These are phyloP conservation scores for Odontomyia ornata DNA, from an alignment of 2,888 invertebrate species.

Conservation along the genomic window DNA sequence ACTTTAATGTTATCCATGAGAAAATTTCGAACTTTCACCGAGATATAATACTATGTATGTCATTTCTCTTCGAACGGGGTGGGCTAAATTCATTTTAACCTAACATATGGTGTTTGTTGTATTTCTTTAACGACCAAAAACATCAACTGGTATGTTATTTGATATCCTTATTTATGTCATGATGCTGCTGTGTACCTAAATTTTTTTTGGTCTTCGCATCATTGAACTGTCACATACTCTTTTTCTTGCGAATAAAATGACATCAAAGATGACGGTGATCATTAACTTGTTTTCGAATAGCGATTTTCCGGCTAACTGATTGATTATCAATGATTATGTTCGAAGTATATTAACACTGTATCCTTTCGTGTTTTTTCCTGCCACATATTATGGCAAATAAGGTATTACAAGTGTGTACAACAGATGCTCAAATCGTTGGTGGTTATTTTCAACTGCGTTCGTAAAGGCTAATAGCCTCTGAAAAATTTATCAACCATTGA, in stretches of 20 bases:
- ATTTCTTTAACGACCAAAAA: background rate
- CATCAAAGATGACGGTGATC: background rate
- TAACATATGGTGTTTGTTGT: no score
- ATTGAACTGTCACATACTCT: background rate
- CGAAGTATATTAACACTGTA: background rate
- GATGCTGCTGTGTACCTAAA: background rate
- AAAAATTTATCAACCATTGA: no score
- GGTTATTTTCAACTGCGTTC: no score
- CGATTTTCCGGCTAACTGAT: slow-evolving; percentile 31
- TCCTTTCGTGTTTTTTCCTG: slow-evolving; percentile 11
- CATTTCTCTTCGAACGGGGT: no score
- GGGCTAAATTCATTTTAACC: no score
- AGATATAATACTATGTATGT: no score
- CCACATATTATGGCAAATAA: no score
- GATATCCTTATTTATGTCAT: background rate
- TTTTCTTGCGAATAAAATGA: background rate
- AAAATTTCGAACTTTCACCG: no score
- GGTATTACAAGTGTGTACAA: background rate
- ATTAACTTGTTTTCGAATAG: slow-evolving; percentile 20
- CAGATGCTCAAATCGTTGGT: background rate
- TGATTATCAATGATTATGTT: slow-evolving; percentile 24
- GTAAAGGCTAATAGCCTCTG: no score
- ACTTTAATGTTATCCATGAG: no score
- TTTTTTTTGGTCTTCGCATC: background rate
- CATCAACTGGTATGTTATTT: background rate